Conservation (phyloP, 2,888 invertebrate genomes). For the Lucinisca nassula region DNA sequence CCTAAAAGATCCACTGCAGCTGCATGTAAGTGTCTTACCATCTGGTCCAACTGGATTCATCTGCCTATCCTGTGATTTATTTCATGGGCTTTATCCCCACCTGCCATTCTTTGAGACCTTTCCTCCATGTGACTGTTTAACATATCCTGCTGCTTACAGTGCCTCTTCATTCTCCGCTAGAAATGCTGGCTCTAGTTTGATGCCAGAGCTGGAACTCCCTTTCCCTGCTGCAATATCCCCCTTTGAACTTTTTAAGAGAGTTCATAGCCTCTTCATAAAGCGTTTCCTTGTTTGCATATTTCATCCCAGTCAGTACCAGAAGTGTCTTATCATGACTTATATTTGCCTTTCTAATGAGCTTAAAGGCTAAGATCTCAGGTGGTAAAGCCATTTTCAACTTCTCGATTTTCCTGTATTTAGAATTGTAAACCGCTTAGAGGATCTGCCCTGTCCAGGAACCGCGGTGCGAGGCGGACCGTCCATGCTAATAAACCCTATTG, state of each 20-base stretch:
- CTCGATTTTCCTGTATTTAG: conserved; percentile 51
- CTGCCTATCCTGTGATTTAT: background rate
- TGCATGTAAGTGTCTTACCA: conserved; percentile 27
- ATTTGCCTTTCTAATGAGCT: conserved; percentile 7
- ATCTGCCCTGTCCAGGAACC: no score
- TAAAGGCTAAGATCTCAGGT: background rate
- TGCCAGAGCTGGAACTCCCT: background rate
- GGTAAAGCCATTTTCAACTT: background rate
- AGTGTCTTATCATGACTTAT: no score
- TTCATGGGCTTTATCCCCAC: background rate
- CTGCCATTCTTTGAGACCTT: background rate
- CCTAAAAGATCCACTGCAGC: no score
- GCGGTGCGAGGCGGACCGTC: no score
- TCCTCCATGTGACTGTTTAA: conserved; percentile 10
- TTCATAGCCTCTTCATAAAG: conserved; percentile 14
- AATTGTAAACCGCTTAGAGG: no score
- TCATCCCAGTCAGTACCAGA: conserved; percentile 7
- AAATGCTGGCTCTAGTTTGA: conserved; percentile 12
- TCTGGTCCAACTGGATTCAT: conserved; percentile 38
- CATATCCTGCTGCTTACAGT: conserved; percentile 23
- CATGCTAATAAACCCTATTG: no score
- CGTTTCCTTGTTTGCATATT: background rate
- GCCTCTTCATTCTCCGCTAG: conserved; percentile 22
- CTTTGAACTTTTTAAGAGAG: conserved; percentile 2
- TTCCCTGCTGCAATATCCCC: background rate